These are phyloP conservation scores for Aldabrachelys gigantea DNA, from an alignment of 2,113 vertebrate genomes.

Conservation along the genomic window DNA sequence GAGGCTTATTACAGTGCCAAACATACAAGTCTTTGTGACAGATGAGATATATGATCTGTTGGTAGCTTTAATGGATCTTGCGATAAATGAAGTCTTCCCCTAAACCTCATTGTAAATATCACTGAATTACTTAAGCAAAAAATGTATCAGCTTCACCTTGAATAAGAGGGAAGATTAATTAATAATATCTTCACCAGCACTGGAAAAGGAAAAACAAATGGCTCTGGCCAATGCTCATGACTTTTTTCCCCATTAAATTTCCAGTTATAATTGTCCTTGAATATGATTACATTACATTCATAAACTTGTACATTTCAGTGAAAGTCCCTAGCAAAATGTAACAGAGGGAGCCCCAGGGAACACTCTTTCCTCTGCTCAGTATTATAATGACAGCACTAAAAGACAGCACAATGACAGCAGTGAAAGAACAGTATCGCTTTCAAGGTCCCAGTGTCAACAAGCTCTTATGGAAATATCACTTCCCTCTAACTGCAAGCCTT, in stretches of 20 bases:
- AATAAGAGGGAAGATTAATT: neutral
- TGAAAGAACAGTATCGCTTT: neutral
- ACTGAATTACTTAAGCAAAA: neutral
- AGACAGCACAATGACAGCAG: neutral
- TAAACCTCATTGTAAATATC: neutral
- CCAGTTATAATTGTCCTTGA: neutral
- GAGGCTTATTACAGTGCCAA: neutral
- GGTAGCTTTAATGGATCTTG: neutral
- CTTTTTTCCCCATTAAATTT: neutral
- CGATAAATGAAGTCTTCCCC: neutral
- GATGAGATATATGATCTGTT: neutral
- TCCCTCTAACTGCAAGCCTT: neutral
- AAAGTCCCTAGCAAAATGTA: neutral
- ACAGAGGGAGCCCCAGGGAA: neutral
- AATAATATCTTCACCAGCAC: neutral
- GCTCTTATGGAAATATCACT: neutral
- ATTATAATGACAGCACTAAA: neutral
- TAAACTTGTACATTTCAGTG: neutral
- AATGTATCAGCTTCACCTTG: neutral
- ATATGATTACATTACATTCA: neutral
- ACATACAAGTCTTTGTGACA: neutral
- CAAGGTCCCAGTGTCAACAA: neutral
- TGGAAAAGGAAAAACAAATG: neutral
- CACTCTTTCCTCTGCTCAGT: neutral
- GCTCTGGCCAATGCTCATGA: neutral